These are phyloP conservation scores for Chrysomela aeneicollis DNA, from an alignment of 2,888 invertebrate genomes.

Conservation along the genomic window DNA sequence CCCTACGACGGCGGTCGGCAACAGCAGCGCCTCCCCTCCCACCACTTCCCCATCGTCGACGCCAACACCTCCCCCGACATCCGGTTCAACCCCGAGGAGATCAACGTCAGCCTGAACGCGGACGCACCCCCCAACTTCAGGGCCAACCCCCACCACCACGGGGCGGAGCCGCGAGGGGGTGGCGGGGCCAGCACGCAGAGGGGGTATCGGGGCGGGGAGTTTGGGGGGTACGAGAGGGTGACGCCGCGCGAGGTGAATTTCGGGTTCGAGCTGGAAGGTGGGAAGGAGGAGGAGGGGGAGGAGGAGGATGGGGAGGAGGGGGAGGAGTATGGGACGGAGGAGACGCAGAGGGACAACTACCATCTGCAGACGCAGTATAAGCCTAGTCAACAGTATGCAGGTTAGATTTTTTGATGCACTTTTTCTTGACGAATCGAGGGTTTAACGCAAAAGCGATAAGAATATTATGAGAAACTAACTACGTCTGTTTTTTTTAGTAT, in stretches of 20 bases:
- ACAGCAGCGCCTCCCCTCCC: constrained; percentile 47
- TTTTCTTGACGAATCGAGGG: neutral
- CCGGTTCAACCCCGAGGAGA: constrained; percentile 59
- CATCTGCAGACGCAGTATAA: constrained; percentile 34
- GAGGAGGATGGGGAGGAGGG: constrained; percentile 45
- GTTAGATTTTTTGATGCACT: constrained; percentile 14
- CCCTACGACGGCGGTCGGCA: constrained; percentile 39
- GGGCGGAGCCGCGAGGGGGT: constrained; percentile 27
- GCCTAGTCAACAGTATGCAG: constrained; percentile 34
- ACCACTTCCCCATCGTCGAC: constrained; percentile 55
- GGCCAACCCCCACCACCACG: constrained; percentile 42
- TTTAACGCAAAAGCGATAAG: too few species aligned
- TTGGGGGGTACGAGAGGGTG: constrained; percentile 22
- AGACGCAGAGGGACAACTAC: constrained; percentile 31
- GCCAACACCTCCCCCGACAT: constrained; percentile 52
- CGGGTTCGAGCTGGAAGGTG: constrained; percentile 51
- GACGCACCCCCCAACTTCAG: constrained; percentile 54
- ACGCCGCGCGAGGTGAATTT: constrained; percentile 49
- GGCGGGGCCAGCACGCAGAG: neutral
- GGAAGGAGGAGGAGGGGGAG: constrained; percentile 51
- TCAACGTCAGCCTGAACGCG: constrained; percentile 59
- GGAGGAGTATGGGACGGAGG: constrained; percentile 37
- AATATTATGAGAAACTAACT: neutral
- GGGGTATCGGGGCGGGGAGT: neutral
- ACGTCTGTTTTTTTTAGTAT: too few species aligned